Base-by-base conservation (phyloP, 2,797 vertebrate genomes). In the Hydrolagus colliei region DNA sequence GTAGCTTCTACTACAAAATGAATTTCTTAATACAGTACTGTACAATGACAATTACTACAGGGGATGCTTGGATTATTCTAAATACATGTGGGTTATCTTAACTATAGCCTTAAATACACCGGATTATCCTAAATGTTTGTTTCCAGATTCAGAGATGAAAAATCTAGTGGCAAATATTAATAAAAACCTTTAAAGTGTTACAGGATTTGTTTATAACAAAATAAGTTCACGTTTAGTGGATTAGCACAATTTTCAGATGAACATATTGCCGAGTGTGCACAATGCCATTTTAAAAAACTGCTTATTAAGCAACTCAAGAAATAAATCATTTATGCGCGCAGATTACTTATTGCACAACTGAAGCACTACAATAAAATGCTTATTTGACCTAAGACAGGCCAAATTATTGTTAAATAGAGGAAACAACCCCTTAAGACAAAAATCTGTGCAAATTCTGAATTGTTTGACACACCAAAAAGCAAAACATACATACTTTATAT, bases 361-460 rank as follows among this genome's bases (percentile, higher is more conserved):
- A 82, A 82, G 20, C 27, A 68, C 32, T 32, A 27, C 13, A 79
- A 79, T 79, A 16, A 80, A 67, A 82, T 35, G 32, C 63, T 82
- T 62, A 14, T 68, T 65, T 67, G 61, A 65, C 65, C 63, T 68
- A 41, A 82, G 63, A 27, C 8, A 82, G 63, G 11, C 8, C 10
- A 27, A 27, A 27, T 22, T 18, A 82, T 82, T 20, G 65, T 82
- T 41, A 68, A 82, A 41, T 22, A 67, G 79, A 68, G 41, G 12
- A 35, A 35, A 68, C 20, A 18, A 52, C 41, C 41, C 41, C 41
- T 52, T 52, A 52, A 52, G 41, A 52, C 41, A 52, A 52, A 52
- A 52, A 52, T 52, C 41, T 52, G 41, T 52, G 41, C 41, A 6
- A 52, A 52, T 52, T 52, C 41, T 3, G 1, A 52, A 52, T 52